These are phyloP conservation scores for Melanotaenia duboulayi DNA, from an alignment of 2,113 vertebrate genomes.

Conservation along the genomic window DNA sequence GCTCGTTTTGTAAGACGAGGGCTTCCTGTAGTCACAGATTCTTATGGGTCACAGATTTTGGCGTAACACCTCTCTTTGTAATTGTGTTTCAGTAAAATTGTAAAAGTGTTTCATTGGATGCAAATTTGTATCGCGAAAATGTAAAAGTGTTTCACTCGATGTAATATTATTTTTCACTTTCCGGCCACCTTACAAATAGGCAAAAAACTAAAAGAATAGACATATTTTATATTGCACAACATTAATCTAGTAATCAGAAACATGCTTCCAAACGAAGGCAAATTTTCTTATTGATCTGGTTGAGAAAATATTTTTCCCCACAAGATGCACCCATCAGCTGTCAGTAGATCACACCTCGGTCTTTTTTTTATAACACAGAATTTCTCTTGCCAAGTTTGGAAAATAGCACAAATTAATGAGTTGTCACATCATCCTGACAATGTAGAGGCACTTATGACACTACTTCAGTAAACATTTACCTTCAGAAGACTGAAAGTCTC, in stretches of 20 bases:
- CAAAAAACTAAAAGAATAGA: too few relatives aligned
- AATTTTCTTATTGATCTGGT: background rate
- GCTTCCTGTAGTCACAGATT: too few relatives aligned
- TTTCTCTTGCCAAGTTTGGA: background rate
- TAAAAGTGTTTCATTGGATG: too few relatives aligned
- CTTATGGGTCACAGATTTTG: too few relatives aligned
- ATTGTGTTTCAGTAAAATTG: too few relatives aligned
- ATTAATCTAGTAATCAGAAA: background rate
- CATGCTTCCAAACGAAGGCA: background rate
- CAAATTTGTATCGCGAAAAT: too few relatives aligned
- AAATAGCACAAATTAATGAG: constrained; percentile 12
- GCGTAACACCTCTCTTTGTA: too few relatives aligned
- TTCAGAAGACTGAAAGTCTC: constrained; percentile 36
- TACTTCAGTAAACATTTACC: constrained; percentile 2
- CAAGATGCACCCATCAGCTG: background rate
- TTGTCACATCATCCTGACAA: background rate
- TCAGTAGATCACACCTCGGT: background rate
- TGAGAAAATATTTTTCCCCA: background rate
- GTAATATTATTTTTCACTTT: too few relatives aligned
- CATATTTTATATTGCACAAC: too few relatives aligned
- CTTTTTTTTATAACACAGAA: background rate
- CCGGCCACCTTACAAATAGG: too few relatives aligned
- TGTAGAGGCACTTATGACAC: background rate
- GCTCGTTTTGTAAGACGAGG: too few relatives aligned
- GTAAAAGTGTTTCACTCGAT: too few relatives aligned